Percentiles rank a stretch among this genome's conserved stretches.
phyloP scores from a whole-genome alignment of 2,113 vertebrate species.

The Boleophthalmus pectinirostris region DNA sequence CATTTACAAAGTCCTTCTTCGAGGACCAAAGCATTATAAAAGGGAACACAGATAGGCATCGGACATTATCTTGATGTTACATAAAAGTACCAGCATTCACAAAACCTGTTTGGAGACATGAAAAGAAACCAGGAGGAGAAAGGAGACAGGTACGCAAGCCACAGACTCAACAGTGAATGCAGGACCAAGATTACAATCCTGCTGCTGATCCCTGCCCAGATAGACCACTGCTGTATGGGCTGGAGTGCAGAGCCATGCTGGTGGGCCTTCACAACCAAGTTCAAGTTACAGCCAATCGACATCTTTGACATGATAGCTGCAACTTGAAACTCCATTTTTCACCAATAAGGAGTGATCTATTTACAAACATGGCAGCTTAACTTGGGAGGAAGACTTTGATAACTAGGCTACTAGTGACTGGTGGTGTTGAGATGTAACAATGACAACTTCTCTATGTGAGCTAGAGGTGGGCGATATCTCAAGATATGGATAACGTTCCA shows the following conservation, averaged over 20 bases:
- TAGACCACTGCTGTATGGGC: constrained; percentile 52
- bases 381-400: constrained; percentile 26
- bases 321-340: constrained; percentile 29
- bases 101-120: constrained; percentile 53
- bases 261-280: constrained; percentile 43
- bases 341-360: constrained; percentile 17
- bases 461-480: background rate
- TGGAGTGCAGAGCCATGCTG: constrained; percentile 65
- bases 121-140: constrained; percentile 52
- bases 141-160: constrained; percentile 55
- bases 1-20: constrained; percentile 44
- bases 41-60: constrained; percentile 58
- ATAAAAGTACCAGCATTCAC: constrained; percentile 68
- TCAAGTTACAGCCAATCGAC: constrained; percentile 43
- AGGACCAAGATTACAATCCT: constrained; percentile 54
- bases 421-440: constrained; percentile 23
- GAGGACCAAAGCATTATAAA: constrained; percentile 22
- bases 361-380: constrained; percentile 19
- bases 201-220: constrained; percentile 59
- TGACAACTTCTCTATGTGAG: background rate
- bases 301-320: background rate
- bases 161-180: constrained; percentile 71
- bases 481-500: background rate
- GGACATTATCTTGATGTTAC: constrained; percentile 59
- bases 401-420: constrained; percentile 29